These are phyloP conservation scores for Scleropages formosus DNA, from an alignment of 2,797 vertebrate species.

Conservation along the genomic window DNA sequence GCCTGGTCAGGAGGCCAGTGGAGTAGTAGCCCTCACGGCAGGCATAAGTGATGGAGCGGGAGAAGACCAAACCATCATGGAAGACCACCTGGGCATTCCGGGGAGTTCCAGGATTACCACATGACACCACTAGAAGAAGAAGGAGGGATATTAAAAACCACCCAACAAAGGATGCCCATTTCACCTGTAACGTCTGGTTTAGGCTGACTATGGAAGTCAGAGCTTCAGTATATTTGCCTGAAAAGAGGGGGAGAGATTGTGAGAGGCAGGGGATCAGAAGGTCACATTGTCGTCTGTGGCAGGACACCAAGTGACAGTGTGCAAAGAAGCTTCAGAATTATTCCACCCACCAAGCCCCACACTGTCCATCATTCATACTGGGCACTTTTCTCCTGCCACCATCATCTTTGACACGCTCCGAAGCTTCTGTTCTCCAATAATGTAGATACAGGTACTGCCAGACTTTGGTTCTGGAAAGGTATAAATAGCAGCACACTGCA, in stretches of 20 bases:
- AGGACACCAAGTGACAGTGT: slow-evolving; percentile 8
- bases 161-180: neutral
- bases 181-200: neutral
- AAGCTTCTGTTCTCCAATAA: slow-evolving; percentile 18
- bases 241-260: neutral
- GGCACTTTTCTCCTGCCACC: neutral
- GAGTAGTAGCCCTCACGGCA: slow-evolving; percentile 94
- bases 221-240: neutral
- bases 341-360: neutral
- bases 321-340: slow-evolving; percentile 10
- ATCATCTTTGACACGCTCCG: neutral
- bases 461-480: neutral
- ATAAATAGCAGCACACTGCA: slow-evolving; percentile 9
- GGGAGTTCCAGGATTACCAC: slow-evolving; percentile 94
- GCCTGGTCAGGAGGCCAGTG: slow-evolving; percentile 88
- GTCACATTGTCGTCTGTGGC: neutral
- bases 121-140: slow-evolving; percentile 80
- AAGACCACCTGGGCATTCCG: slow-evolving; percentile 82
- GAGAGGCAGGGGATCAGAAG: slow-evolving; percentile 4
- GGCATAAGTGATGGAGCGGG: slow-evolving; percentile 87
- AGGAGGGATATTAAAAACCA: neutral
- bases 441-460: neutral
- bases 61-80: slow-evolving; percentile 89
- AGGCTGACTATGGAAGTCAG: neutral
- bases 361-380: neutral